These are phyloP conservation scores for Meles meles DNA, from an alignment of 2,113 vertebrate species.

Conservation along the genomic window DNA sequence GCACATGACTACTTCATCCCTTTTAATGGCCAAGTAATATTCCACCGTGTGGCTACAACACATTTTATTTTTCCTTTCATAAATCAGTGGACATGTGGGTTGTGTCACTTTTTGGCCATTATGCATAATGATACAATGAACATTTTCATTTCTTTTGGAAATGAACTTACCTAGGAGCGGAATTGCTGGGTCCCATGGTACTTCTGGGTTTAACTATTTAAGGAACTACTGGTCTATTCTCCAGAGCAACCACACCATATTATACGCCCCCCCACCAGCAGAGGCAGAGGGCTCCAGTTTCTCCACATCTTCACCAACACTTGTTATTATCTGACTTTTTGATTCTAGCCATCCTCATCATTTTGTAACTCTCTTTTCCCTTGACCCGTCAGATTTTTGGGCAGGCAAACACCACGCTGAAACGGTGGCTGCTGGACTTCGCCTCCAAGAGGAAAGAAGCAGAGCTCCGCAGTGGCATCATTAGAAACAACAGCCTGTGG, in stretches of 20 bases:
- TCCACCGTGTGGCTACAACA: neutral
- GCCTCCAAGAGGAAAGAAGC: constrained; percentile 95
- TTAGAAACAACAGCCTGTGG: constrained; percentile 95
- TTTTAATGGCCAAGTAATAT: neutral
- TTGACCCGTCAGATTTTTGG: constrained; percentile 87
- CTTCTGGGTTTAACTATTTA: neutral
- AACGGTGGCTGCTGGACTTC: constrained; percentile 94
- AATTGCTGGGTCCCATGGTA: neutral
- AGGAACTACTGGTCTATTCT: neutral
- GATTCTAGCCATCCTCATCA: neutral
- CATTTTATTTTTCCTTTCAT: neutral
- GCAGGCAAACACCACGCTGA: constrained; percentile 93
- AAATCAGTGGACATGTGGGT: neutral
- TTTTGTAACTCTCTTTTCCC: neutral
- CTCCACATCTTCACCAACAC: neutral
- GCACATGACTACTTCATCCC: neutral
- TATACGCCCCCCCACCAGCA: neutral
- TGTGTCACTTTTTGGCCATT: neutral
- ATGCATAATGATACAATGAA: neutral
- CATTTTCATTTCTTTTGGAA: neutral
- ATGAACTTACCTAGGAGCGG: accelerated
- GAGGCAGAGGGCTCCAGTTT: accelerated
- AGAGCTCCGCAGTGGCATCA: constrained; percentile 91
- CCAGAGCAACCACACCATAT: neutral
- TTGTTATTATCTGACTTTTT: neutral